Percentiles rank a stretch among this genome's conserved stretches.
Evolutionary conservation across 2,113 vertebrate species (phyloP).

Genomic region (Oplegnathus fasciatus): DNA sequence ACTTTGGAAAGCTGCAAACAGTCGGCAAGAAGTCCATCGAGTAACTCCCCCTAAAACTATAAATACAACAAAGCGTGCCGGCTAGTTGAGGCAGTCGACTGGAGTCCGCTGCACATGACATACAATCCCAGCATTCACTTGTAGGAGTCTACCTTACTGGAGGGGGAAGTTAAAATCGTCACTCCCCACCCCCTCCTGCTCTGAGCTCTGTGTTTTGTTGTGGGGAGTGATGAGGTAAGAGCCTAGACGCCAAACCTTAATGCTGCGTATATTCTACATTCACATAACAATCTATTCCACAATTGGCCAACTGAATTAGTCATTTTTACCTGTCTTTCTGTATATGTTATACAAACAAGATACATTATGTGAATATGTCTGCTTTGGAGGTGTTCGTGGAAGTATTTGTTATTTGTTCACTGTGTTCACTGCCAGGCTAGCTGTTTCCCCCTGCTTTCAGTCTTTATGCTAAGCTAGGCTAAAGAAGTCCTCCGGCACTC

Average conservation of each 20-base stretch:
- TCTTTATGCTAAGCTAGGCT: slow-evolving; percentile 6
- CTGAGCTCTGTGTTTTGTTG: too few relatives aligned
- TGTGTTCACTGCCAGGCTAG: neutral
- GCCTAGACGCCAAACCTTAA: neutral
- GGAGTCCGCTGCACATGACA: neutral
- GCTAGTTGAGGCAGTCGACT: neutral
- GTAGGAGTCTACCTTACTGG: neutral
- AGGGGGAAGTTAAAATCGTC: too few relatives aligned
- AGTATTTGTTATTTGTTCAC: neutral
- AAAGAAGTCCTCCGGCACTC: neutral
- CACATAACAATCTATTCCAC: neutral
- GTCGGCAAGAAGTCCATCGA: too few relatives aligned
- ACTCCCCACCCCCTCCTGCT: too few relatives aligned
- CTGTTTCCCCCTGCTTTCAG: too few relatives aligned
- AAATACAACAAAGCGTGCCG: too few relatives aligned
- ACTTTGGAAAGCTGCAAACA: neutral
- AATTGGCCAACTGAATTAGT: neutral
- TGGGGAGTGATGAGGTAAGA: too few relatives aligned
- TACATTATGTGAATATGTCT: neutral
- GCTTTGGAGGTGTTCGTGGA: neutral
- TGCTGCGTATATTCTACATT: neutral
- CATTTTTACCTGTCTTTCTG: too few relatives aligned
- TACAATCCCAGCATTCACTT: neutral
- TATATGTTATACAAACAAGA: neutral
- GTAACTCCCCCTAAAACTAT: too few relatives aligned